Evolutionary conservation across 2,797 vertebrate genomes (phyloP), one percentile per base, ranked within the genome.

Genomic region (Garrulus glandarius): DNA sequence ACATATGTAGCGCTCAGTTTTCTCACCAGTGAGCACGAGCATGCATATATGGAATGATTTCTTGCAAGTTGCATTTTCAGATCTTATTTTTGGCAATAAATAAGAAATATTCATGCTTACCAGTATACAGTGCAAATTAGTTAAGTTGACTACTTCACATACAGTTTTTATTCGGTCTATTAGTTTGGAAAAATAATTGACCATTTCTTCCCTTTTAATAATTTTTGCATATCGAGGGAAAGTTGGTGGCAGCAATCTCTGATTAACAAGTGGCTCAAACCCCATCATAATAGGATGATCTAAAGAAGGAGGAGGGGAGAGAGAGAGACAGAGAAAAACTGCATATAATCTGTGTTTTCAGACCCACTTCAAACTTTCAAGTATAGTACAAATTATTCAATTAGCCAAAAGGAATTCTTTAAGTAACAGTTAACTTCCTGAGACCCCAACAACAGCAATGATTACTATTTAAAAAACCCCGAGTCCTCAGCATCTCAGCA

Each of bases 211-310:
- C 60, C 99, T 98, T 97, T 99, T 99, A 95, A 99, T 99, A 97
- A 99, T 99, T 98, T 99, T 99, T 97, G 99, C 99, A 29, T 99
- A 99, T 92, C 99, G 99, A 84, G 99, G 99, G 92, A 99, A 99
- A 39, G 99, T 99, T 14, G 99, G 99, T 14, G 99, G 99, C 91
- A 99, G 98, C 83, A 99, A 97, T 77, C 99, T 98, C 98, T 99
- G 99, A 98, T 99, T 99, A 92, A 99, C 99, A 78, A 99, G 98
- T 2, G 99, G 99, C 93, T 99, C 99, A 97, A 99, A 99, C 27
- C 99, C 99, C 99, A 99, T 99, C 99, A 99, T 99, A 97, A 99
- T 99, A 37, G 99, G 99, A 94, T 99, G 99, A 98, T 99, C 99
- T 99, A 72, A 97, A 59, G 79, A 69, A 86, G 61, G 44, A 55